phyloP scores from a whole-genome alignment of 2,797 vertebrate genomes.

The Triplophysa yarkandensis region DNA sequence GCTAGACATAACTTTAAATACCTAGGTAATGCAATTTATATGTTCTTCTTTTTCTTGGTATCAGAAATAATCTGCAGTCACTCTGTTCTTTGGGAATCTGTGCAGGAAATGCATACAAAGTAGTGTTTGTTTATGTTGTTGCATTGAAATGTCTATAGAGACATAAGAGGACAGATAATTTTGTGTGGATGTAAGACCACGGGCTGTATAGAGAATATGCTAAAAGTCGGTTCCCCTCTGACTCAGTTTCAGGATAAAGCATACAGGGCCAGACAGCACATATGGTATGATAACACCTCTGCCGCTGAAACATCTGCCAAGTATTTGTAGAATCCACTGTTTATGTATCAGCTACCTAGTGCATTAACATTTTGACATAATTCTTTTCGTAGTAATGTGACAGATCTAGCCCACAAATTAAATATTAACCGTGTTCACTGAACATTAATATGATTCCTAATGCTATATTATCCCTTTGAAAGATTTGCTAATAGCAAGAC shows the following conservation, averaged over 20 bases:
- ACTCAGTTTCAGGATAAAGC: constrained; percentile 27
- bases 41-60: too few relatives aligned
- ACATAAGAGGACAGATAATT: too few relatives aligned
- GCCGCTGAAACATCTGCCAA: constrained; percentile 46
- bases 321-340: constrained; percentile 8
- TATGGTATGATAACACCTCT: constrained; percentile 42
- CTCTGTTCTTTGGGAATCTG: too few relatives aligned
- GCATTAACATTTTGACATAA: constrained; percentile 11
- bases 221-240: constrained; percentile 51
- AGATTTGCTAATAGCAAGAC: background rate
- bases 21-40: too few relatives aligned
- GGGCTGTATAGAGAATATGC: constrained; percentile 26
- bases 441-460: background rate
- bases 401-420: background rate
- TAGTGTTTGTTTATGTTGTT: too few relatives aligned
- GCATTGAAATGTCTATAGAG: too few relatives aligned
- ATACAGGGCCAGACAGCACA: constrained; percentile 33
- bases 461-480: constrained; percentile 1
- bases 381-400: constrained; percentile 5
- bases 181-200: constrained; percentile 21
- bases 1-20: too few relatives aligned
- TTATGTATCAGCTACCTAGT: constrained; percentile 21
- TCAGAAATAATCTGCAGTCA: too few relatives aligned
- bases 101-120: too few relatives aligned
- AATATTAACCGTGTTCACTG: background rate